Evolutionary conservation across 2,888 invertebrate genomes (phyloP), one percentile per base, ranked within the genome.

Genomic region (Priocnemis perturbator): DNA sequence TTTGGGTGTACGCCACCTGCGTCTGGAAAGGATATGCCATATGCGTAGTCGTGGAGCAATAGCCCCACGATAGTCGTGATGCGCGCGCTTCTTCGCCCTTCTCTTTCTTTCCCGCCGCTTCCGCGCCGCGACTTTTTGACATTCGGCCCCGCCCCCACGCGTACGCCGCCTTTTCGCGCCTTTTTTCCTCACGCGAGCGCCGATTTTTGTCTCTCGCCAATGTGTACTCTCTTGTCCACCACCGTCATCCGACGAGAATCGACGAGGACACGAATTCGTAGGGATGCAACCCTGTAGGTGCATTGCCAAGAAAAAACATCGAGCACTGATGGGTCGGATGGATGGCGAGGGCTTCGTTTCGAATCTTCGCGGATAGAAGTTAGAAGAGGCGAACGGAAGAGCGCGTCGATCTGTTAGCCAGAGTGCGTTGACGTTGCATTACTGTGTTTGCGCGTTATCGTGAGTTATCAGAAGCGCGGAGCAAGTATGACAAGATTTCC

Each of bases 301-400:
- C 85, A 87, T 87, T 85, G 83, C 77, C 77, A 78, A 80, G 79
- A 78, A 81, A 82, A 75, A 82, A 78, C 76, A 83, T 74, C 78
- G 79, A 81, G 83, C 81, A 83, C 79, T 81, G 81, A 81, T 82
- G 82, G 83, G 81, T 82, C 79, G 81, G 82, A 82, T 83, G 83
- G 84, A 82, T 82, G 83, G 85, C 84, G 83, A 81, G 85, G 83
- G 85, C 84, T 84, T 77, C 76, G 80, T 85, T 85, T 83, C 37
- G 37, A 37, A 37, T 37, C 37, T 37, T 37, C 37, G 37, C 37
- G 37, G 37, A 37, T 11, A 37, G 7, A 75, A 79, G 78, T 53
- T 26, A 23, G 17, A n/a, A n/a, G 48, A 60, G 58, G 56, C 14
- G 45, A 60, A 15, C 17, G 53, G 21, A 53, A 21, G 21, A 15